Evolutionary conservation across 2,888 invertebrate species (phyloP).

Genomic region (Drosophila tanythrix): DNA sequence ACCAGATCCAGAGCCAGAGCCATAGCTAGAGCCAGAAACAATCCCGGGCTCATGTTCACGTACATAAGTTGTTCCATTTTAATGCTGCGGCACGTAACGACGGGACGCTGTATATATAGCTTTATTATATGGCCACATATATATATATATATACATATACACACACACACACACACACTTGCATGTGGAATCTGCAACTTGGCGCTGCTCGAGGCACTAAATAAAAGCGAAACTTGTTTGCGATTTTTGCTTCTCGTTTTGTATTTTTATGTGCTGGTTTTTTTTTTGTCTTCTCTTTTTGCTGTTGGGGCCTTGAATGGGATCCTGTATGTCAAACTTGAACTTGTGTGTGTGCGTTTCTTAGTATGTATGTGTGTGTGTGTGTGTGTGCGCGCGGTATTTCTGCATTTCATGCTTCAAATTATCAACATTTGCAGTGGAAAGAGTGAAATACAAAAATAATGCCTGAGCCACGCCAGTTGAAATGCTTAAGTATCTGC

Average conservation of each 20-base stretch:
- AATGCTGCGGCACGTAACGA: conserved; percentile 77
- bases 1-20: conserved; percentile 15
- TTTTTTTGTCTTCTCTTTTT: conserved; percentile 26
- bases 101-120: conserved; percentile 54
- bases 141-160: conserved; percentile 9
- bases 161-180: conserved; percentile 26
- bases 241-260: conserved; percentile 46
- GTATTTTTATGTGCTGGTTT: conserved; percentile 16
- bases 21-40: conserved; percentile 7
- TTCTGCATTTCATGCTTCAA: conserved; percentile 74
- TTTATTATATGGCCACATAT: conserved; percentile 33
- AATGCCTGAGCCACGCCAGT: conserved; percentile 51
- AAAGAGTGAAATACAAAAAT: conserved; percentile 56
- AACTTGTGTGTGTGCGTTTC: conserved; percentile 56
- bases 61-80: conserved; percentile 75
- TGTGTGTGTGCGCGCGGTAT: conserved; percentile 48
- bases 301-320: conserved; percentile 80
- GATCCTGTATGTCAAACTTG: conserved; percentile 79
- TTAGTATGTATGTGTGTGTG: conserved; percentile 27
- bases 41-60: conserved; percentile 27
- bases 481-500: conserved; percentile 63
- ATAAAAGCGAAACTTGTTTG: conserved; percentile 81
- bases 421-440: conserved; percentile 68
- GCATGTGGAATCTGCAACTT: conserved; percentile 70
- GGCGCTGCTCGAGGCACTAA: conserved; percentile 75